Evolutionary conservation across 2,888 invertebrate genomes (phyloP).

Genomic region (Leptinotarsa rubiginosa): DNA sequence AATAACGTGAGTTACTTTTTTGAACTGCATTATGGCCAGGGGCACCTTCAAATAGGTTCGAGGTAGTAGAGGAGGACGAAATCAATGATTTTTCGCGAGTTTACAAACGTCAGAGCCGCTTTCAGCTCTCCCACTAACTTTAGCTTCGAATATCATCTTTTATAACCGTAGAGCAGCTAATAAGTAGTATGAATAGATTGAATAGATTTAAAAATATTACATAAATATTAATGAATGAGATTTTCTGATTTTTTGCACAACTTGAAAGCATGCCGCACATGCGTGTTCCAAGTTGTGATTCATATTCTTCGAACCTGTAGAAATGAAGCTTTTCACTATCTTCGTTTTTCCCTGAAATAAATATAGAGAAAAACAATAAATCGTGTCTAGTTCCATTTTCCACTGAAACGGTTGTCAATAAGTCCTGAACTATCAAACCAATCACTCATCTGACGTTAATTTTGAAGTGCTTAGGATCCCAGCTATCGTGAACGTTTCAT

Average conservation of each 20-base stretch:
- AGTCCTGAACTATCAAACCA: too few relatives aligned
- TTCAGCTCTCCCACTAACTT: neutral
- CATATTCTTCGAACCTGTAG: neutral
- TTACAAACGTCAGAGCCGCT: neutral
- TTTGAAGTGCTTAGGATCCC: neutral
- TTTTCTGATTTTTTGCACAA: slow-evolving; percentile 5
- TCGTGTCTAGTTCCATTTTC: neutral
- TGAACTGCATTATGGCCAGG: slow-evolving; percentile 58
- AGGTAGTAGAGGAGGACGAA: neutral
- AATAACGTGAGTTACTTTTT: slow-evolving; percentile 80
- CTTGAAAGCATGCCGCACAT: slow-evolving; percentile 9
- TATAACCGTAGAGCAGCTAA: neutral
- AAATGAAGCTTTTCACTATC: slow-evolving; percentile 2
- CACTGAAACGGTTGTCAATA: neutral
- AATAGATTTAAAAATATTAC: neutral
- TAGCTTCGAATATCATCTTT: neutral
- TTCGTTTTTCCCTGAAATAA: neutral
- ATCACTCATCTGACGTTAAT: neutral
- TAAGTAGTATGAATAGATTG: neutral
- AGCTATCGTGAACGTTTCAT: neutral
- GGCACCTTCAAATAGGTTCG: neutral
- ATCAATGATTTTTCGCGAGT: slow-evolving; percentile 5
- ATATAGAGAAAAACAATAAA: neutral
- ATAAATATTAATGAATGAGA: neutral
- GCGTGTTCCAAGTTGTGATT: neutral